These are phyloP conservation scores for Stramonita haemastoma DNA, from an alignment of 2,888 invertebrate genomes.

Conservation along the genomic window DNA sequence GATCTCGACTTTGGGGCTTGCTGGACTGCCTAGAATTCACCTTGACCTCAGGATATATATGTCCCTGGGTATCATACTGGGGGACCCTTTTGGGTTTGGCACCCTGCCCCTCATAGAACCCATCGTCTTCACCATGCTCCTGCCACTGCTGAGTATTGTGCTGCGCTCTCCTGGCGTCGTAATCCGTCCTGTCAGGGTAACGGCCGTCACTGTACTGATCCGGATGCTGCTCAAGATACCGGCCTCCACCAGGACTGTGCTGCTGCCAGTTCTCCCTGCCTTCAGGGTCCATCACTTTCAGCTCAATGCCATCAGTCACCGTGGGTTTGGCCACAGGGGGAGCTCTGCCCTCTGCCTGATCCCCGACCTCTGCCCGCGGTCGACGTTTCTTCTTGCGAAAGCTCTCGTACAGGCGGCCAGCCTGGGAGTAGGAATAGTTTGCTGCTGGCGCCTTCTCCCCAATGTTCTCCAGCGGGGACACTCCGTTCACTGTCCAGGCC, in stretches of 20 bases:
- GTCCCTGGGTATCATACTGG: conserved; percentile 39
- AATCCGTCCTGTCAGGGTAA: neutral
- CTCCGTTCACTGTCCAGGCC: conserved; percentile 52
- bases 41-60: conserved; percentile 41
- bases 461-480: conserved; percentile 51
- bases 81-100: neutral
- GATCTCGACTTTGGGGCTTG: neutral
- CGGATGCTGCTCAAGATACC: conserved; percentile 12
- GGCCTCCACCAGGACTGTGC: neutral
- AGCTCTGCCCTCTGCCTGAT: neutral
- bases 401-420: conserved; percentile 54
- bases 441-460: conserved; percentile 49
- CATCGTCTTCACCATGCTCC: conserved; percentile 12
- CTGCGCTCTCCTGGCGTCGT: neutral
- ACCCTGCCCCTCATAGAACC: conserved; percentile 20
- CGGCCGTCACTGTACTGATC: neutral
- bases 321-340: neutral
- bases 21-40: conserved; percentile 1
- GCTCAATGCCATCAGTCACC: conserved; percentile 38
- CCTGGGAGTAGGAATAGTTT: conserved; percentile 53
- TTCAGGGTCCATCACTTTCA: conserved; percentile 43
- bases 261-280: neutral
- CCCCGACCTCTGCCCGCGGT: neutral
- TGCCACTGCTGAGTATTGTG: neutral
- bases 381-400: conserved; percentile 49